Base-by-base conservation (phyloP, 2,888 invertebrate species). In the Apamea epomidion region DNA sequence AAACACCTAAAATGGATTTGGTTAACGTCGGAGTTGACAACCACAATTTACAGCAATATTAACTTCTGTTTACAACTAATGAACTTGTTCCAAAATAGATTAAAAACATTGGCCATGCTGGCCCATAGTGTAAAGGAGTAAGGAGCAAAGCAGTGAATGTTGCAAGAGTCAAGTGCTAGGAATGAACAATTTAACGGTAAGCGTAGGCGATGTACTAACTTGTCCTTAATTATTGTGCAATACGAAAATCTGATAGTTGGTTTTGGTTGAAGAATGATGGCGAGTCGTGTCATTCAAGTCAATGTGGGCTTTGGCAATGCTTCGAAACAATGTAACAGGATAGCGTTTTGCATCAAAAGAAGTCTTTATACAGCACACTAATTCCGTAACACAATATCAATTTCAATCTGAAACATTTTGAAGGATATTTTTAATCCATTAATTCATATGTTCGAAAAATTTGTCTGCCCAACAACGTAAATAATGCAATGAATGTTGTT, bases 131-230 rank as follows among this genome's bases (percentile, higher is more conserved):
- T 79, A 37, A 25, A 73, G 29, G 51, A 45, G 21, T 45, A 25
- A 75, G 32, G 51, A 37, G 37, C 54, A 16, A 68, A 62, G 16
- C n/a, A 29, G 62, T 64, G 48, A 78, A 78, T 86, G 76, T 86
- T 42, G 88, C 77, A 82, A 87, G 37, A 72, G 18, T 48, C 76
- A 67, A 85, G 82, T 74, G 64, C 54, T 54, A 75, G 76, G 73
- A 77, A 80, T 84, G 75, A 81, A 79, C 87, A 84, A 87, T 81
- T 86, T 87, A 81, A 51, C 45, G 54, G 67, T 25, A 0, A 54
- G 85, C 82, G 86, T 86, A 86, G 86, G 86, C 86, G 88, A 87
- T 86, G 86, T 64, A 81, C 78, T 65, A 64, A 85, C 74, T 32
- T 85, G 88, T 88, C 72, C 76, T 73, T 82, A 78, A 87, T 82